Percentiles rank a stretch among this genome's conserved stretches.
Conservation (phyloP, 2,113 vertebrate genomes). For the Seriola aureovittata region DNA sequence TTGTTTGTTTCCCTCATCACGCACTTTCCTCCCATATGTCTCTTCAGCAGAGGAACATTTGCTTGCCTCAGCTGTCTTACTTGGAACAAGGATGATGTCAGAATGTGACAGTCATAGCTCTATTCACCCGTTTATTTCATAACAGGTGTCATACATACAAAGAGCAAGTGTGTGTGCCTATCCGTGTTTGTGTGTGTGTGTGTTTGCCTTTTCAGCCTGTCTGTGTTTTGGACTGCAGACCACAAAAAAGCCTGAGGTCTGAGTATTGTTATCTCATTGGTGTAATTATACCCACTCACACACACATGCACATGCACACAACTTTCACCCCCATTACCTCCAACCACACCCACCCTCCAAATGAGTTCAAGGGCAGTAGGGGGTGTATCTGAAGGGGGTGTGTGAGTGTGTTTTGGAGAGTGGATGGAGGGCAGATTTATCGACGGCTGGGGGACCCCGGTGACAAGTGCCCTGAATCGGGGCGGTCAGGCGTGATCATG, state of each 20-base stretch:
- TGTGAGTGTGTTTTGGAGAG: conserved; percentile 48
- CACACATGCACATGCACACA: conserved; percentile 32
- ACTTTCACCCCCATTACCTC: conserved; percentile 66
- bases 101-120: conserved; percentile 46
- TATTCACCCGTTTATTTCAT: conserved; percentile 60
- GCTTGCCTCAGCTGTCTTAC: conserved; percentile 62
- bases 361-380: conserved; percentile 66
- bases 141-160: conserved; percentile 76
- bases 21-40: conserved; percentile 58
- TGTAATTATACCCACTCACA: conserved; percentile 74
- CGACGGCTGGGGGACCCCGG: conserved; percentile 51
- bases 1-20: conserved; percentile 7
- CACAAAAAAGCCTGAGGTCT: conserved; percentile 80
- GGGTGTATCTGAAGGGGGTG: conserved; percentile 34
- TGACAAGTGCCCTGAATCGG: conserved; percentile 74
- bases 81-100: conserved; percentile 63
- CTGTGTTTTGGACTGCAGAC: conserved; percentile 73
- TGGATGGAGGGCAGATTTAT: conserved; percentile 54
- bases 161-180: conserved; percentile 63
- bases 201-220: conserved; percentile 56
- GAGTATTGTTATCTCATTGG: conserved; percentile 86
- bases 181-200: conserved; percentile 15
- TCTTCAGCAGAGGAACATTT: conserved; percentile 49
- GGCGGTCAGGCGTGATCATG: conserved; percentile 74
- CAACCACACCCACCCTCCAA: conserved; percentile 52